Evolutionary conservation across 2,113 vertebrate genomes (phyloP), one percentile per base, ranked within the genome.

Genomic region (Glaucidium brasilianum): DNA sequence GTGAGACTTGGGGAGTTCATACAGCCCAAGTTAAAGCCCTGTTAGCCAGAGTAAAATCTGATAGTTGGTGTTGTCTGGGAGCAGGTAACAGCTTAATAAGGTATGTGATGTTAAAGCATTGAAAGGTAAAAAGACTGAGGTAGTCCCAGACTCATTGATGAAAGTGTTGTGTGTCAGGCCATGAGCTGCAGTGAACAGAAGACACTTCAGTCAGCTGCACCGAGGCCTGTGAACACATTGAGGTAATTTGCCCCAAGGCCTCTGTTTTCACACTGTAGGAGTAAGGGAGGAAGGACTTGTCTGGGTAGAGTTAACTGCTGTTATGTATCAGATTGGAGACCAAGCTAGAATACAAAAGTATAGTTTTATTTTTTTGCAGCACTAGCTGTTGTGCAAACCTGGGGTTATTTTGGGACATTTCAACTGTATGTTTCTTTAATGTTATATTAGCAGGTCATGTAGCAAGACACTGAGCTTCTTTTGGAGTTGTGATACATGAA

Each of bases 301-400:
- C 39, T 69, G 79, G 76, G 53, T 22, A 39, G 62, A 21, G 15
- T 41, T 66, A 73, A 15, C 21, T 89, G 55, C 23, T 53, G 30
- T 41, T 63, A 20, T 0, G 0, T 27, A 4, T 74, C 39, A 49
- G 30, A 30, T 23, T 30, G n/a, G 50, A 69, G 76, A 74, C 34
- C 2, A 12, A 13, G 23, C 11, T 45, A 41, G 21, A 64, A 32
- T 5, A 1, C 63, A 13, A 12, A 75, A 50, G 32, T 10, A 1
- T 6, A 21, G 11, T 35, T 77, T 34, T 53, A 12, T 21, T 77
- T 35, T 92, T 27, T 88, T 72, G 43, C 21, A 73, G 19, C 25
- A 25, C 19, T 53, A 27, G 47, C 34, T 85, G 0, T 59, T 82
- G 37, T n/a, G 76, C 22, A 68, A 77, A 81, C 17, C 12, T 53